A percentile compares a stretch with the other conserved stretches of the same genome.
phyloP scores from a whole-genome alignment of 2,888 invertebrate genomes.

The Orchesellides sinensis region DNA sequence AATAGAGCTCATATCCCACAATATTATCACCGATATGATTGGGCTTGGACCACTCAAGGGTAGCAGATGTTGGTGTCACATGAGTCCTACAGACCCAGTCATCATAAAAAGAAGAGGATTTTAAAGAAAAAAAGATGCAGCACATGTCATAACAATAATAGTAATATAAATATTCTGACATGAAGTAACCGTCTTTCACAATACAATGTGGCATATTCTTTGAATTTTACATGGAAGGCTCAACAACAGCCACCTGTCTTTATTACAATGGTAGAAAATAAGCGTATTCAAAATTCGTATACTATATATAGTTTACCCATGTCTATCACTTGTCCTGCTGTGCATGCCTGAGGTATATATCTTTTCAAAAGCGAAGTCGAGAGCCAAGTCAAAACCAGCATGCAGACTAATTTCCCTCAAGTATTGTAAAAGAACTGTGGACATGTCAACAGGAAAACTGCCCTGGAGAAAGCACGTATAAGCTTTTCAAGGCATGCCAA shows the following conservation, averaged over 20 bases:
- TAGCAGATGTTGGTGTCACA: conserved; percentile 93
- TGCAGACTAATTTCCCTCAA: conserved; percentile 43
- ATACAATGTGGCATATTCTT: background rate
- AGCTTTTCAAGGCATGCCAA: background rate
- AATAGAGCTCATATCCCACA: conserved; percentile 96
- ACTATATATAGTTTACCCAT: no score
- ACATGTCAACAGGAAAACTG: conserved; percentile 40
- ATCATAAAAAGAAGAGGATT: no score
- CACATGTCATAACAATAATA: background rate
- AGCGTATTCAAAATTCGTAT: no score
- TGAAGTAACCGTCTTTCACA: background rate
- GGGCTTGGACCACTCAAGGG: conserved; percentile 95
- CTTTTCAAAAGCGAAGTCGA: background rate
- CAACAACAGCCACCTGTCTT: conserved; percentile 15
- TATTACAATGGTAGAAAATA: no score
- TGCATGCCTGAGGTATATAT: background rate
- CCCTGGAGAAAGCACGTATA: conserved; percentile 18
- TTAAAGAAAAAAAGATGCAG: conserved; percentile 73
- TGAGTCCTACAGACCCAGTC: conserved; percentile 93
- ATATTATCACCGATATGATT: conserved; percentile 95
- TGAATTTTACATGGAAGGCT: background rate
- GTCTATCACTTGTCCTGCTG: conserved; percentile 2
- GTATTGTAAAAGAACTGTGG: conserved; percentile 49
- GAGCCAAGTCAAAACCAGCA: conserved; percentile 16
- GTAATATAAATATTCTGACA: conserved; percentile 11